Evolutionary conservation across 2,888 invertebrate genomes (phyloP), one percentile per base, ranked within the genome.

Genomic region (Amaurobius ferox): DNA sequence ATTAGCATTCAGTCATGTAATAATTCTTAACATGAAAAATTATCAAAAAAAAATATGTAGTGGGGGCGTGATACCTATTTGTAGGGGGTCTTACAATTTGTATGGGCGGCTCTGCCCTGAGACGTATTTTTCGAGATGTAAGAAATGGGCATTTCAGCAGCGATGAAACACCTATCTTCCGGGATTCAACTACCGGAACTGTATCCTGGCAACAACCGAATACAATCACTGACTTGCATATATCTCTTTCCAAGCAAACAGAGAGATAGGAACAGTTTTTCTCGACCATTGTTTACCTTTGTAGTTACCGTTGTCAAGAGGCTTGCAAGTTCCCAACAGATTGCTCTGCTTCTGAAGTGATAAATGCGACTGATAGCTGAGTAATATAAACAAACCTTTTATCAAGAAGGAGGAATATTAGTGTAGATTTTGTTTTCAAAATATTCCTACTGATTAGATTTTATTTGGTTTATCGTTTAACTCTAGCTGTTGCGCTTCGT

Each of bases 261-360:
- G 16, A 11, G 9, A 16, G n/a, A 16, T 16, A 9, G n/a, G 44
- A 9, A 16, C 6, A 44, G 9, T 44, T 55, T 35, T 67, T 70
- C 70, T 32, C 35, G 62, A 70, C 61, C 76, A 76, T 70, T 83
- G 81, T 83, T 83, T 83, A 83, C 62, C 61, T 83, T 83, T 70
- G 76, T 83, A 66, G 81, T 48, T 76, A 83, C 76, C 44, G 81
- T 83, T 76, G 81, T 83, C 64, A 83, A 83, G 81, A 74, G 81
- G 64, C 30, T 83, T 73, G 79, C 66, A 72, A 19, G 74, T 68
- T 81, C 68, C 62, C 71, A 76, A 71, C 64, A 70, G 81, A 83
- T 83, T 71, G 62, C 64, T 9, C 66, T 19, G 29, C 76, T 48
- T 55, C 55, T 48, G 3, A 30, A 44, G 30, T 23, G 70, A 83